These are phyloP conservation scores for Zaprionus tsacasi DNA, from an alignment of 1,140 invertebrate species.

Conservation along the genomic window DNA sequence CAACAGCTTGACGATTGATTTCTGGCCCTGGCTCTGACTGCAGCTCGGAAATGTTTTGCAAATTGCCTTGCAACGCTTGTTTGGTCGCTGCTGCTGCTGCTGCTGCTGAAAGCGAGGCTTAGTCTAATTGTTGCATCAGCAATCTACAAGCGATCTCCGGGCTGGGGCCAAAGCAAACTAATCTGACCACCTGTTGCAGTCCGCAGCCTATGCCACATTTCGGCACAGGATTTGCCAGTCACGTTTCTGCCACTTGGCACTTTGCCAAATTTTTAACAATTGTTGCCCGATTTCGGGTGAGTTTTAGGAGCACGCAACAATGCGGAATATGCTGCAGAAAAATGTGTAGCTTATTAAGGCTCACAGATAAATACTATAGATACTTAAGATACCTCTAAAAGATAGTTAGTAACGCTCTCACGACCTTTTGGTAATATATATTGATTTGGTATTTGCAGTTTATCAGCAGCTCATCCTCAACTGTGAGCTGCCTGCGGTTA, in stretches of 20 bases:
- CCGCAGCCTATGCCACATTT: conserved; percentile 19
- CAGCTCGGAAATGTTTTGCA: conserved; percentile 50
- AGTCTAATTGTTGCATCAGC: conserved; percentile 74
- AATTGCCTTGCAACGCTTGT: conserved; percentile 67
- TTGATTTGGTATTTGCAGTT: conserved; percentile 14
- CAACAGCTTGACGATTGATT: conserved; percentile 80
- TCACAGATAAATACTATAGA: neutral
- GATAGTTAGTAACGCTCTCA: neutral
- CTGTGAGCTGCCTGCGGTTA: conserved; percentile 12
- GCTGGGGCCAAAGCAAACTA: conserved; percentile 49
- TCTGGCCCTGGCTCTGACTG: conserved; percentile 44
- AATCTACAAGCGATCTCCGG: conserved; percentile 24
- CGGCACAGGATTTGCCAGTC: conserved; percentile 68
- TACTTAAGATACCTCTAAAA: neutral
- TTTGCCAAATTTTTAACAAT: conserved; percentile 53
- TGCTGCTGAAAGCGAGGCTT: conserved; percentile 68
- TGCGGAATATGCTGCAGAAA: conserved; percentile 34
- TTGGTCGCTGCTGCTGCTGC: conserved; percentile 47
- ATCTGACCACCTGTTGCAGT: conserved; percentile 73
- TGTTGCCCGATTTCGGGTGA: conserved; percentile 39
- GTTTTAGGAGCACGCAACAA: conserved; percentile 37
- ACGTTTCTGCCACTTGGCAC: conserved; percentile 79
- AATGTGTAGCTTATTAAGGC: conserved; percentile 8
- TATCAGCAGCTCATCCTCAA: conserved; percentile 28
- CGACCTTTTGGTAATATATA: neutral